Evolutionary conservation across 2,797 vertebrate species (phyloP).

Genomic region (Muscicapa comitata): DNA sequence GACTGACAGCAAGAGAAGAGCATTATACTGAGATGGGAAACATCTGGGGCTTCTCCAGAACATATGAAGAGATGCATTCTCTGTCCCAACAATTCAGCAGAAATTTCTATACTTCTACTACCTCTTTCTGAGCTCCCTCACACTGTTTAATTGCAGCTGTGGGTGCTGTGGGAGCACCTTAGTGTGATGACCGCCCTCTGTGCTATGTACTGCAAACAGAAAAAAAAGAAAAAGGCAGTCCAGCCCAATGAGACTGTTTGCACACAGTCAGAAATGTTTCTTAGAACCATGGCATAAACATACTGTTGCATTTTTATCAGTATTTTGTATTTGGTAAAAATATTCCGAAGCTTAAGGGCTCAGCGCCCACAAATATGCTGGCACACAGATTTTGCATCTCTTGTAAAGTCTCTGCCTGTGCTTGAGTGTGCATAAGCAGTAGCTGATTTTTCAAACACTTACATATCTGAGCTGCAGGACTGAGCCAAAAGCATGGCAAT

Average conservation of each 20-base stretch:
- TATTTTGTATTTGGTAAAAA: conserved; percentile 15
- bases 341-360: conserved; percentile 55
- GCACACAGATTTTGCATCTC: not conserved
- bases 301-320: conserved; percentile 44
- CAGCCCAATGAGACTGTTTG: conserved; percentile 7
- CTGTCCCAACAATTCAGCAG: not conserved
- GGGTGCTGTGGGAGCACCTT: not conserved
- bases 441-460: conserved; percentile 18
- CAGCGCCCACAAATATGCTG: conserved; percentile 34
- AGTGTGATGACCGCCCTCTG: not conserved
- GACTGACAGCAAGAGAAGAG: conserved; percentile 9
- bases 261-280: conserved; percentile 29
- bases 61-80: not conserved
- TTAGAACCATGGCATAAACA: not conserved
- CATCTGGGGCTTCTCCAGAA: not conserved
- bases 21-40: not conserved
- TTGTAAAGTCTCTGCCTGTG: not conserved
- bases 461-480: not conserved
- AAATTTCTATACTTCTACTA: not conserved
- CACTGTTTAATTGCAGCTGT: not conserved
- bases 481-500: not conserved
- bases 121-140: not conserved
- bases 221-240: not conserved
- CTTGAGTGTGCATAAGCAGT: not conserved
- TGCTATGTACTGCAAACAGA: not conserved